Base-by-base conservation (phyloP, 2,113 vertebrate genomes). In the Chrysemys picta region DNA sequence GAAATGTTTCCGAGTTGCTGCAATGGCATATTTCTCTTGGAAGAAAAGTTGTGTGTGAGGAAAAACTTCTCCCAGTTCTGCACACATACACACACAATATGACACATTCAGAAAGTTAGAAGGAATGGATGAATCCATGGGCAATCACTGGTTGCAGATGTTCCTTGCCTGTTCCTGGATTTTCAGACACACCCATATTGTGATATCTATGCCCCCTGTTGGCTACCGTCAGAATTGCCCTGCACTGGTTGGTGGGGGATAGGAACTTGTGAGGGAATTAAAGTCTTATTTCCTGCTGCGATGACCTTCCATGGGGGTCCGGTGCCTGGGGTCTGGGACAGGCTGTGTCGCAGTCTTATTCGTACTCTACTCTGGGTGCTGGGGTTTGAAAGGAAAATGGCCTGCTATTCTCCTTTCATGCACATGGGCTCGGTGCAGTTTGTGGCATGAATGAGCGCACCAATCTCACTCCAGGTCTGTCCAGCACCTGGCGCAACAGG, bases 121-220 rank as follows among this genome's bases (percentile, higher is more conserved):
- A 69, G 16, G 31, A 17, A 8, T 8, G 7, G 62, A 35, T 35
- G 62, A 35, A n/a, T 69, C 31, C 14, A 4, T 65, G 7, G 3
- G 85, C 25, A 5, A 21, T 10, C 5, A 12, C 1, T 1, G 4
- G 22, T 25, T 52, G 69, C 24, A n/a, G 35, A 45, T 31, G 35
- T 3, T 0, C 0, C 35, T 38, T 7, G 19, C 42, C n/a, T 59
- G 5, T 11, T 22, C 5, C 22, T 9, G 14, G 1, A 1, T 17
- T 11, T 5, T 3, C 3, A 35, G 47, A 38, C 22, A 6, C 19
- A 1, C 12, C 8, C 6, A 25, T 53, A 62, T 54, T 35, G 82
- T 16, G 56, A 82, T 82, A 47, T 57, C 78, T 85, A 80, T 88
- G 90, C 85, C 56, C 90, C 78, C 76, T 16, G 10, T 16, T 62